Evolutionary conservation across 2,797 vertebrate species (phyloP).

Genomic region (Rhinophrynus dorsalis): DNA sequence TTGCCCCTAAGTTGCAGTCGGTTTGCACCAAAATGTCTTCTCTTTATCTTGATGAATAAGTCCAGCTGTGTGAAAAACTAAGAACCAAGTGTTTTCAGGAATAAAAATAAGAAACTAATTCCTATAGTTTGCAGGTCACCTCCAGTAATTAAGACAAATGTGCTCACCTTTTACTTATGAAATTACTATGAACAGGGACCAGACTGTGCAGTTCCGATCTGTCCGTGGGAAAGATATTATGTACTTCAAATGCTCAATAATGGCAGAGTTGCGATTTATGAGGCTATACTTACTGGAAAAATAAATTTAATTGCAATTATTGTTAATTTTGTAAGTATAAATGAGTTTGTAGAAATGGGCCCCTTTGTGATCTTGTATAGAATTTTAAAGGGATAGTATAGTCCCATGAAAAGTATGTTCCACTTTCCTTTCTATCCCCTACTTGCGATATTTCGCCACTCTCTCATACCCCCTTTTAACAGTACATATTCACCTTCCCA

Average conservation of each 20-base stretch:
- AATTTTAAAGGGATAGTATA: no score
- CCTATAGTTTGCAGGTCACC: slow-evolving; percentile 51
- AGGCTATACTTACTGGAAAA: not conserved
- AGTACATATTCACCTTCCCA: no score
- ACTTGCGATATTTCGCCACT: no score
- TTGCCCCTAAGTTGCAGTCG: no score
- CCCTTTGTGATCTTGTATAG: no score
- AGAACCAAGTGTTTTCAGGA: not conserved
- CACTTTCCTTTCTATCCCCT: no score
- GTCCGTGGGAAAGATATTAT: slow-evolving; percentile 5
- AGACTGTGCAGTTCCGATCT: not conserved
- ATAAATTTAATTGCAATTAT: not conserved
- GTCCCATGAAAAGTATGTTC: no score
- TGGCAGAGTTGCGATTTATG: slow-evolving; percentile 45
- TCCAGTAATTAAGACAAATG: slow-evolving; percentile 52
- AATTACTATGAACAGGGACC: slow-evolving; percentile 35
- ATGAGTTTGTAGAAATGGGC: no score
- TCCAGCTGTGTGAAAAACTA: no score
- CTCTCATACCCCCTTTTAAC: no score
- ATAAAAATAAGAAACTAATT: slow-evolving; percentile 41
- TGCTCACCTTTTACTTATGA: slow-evolving; percentile 40
- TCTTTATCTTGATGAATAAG: no score
- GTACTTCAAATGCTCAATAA: not conserved
- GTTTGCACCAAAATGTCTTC: no score
- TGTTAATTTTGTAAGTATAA: not conserved